Evolutionary conservation across 2,113 vertebrate species (phyloP), one percentile per base, ranked within the genome.

Genomic region (Bubo blakistoni): DNA sequence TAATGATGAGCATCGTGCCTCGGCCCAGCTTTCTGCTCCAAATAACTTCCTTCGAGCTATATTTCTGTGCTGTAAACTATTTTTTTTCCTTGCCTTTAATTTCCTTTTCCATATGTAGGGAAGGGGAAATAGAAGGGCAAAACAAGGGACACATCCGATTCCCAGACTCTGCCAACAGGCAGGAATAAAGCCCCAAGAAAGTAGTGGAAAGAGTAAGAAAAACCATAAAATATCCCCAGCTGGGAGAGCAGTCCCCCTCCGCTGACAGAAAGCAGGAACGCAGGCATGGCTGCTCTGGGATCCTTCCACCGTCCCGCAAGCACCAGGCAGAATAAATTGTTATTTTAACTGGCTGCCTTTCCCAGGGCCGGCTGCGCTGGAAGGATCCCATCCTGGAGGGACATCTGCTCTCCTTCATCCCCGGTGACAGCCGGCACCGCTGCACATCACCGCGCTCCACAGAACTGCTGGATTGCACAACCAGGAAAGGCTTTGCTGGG

Each of bases 341-440:
- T 96, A 91, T 97, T 97, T 72, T 90, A 96, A 87, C 85, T 8
- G 77, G 73, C 82, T 88, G 86, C 77, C 58, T 94, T 91, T 94
- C 94, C 93, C 92, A 88, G 84, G 46, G 34, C 77, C 0, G n/a
- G 73, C 80, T 36, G 80, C 2, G 7, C 1, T 51, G 89, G 66
- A 74, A 76, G 83, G 91, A 73, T 81, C 92, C 44, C 67, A 3
- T 63, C 55, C 67, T 1, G 2, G 42, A 26, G 83, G 42, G 65
- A 18, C 0, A 3, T 24, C 94, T 94, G 93, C 86, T 91, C 84
- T 57, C 61, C 71, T 16, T 94, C 84, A 92, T 0, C 57, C 61
- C 44, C 0, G 0, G 14, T 91, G 88, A 81, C 89, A 86, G 70
- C 55, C 55, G 12, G 36, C 82, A 34, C 55, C 2, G 3, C 36